Base-by-base conservation (phyloP, 2,888 invertebrate species). In the Latrodectus elegans region DNA sequence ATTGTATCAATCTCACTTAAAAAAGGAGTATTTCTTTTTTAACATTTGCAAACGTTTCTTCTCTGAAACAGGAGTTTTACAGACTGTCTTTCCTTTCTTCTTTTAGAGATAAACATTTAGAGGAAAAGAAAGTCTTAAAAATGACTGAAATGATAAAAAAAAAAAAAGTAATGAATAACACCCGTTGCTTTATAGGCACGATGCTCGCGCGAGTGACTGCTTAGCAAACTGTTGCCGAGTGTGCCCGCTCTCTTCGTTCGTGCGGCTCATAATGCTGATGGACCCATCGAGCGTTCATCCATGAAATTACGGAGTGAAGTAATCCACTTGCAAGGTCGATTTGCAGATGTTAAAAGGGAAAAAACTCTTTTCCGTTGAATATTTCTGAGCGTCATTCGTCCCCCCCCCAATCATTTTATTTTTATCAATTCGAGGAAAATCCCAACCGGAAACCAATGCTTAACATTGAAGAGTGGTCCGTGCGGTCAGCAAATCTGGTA, bases 251-350 rank as follows among this genome's bases (percentile, higher is more conserved):
- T 12, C 60, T 60, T 12, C 60, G 12, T n/a, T 60, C 60, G 60
- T 60, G 60, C n/a, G 60, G 10, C 60, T 60, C 60, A 38, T 53
- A n/a, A 11, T 53, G 52, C 78, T 64, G 72, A 80, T 73, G 67
- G 67, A 65, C 68, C 68, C 64, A 52, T 85, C 60, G 38, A 17
- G 67, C 84, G 64, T 60, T 80, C 79, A 85, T 79, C 85, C 85
- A 60, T 85, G 85, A 85, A 85, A 85, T 85, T 73, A 64, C 22
- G 70, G 67, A 75, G 70, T 75, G 26, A 79, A 85, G 73, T 80
- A 72, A 84, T 77, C 76, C 72, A 15, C 12, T 11, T 6, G 55
- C 78, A 80, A 85, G 85, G 85, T 72, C 85, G 79, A 70, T 76
- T 52, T 51, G 49, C 67, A 51, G 51, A 51, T 71, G 15, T 71